Evolutionary conservation across 23 tunicate species (phyloP).

Genomic region (Diplosoma virens): DNA sequence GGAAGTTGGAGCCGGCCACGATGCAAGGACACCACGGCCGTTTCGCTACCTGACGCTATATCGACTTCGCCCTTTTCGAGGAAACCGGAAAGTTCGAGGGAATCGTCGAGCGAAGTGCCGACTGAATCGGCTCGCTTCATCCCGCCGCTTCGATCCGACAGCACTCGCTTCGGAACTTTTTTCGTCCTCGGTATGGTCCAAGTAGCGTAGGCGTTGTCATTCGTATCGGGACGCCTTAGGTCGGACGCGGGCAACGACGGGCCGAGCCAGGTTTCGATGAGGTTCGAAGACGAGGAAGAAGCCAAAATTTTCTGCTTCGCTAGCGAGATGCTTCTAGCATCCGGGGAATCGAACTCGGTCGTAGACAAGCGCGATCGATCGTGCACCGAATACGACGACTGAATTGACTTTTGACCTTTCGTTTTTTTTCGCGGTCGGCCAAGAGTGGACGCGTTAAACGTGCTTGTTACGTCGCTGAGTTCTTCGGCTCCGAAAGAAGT

Average conservation of each 20-base stretch:
- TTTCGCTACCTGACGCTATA: conserved; percentile 40
- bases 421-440: neutral
- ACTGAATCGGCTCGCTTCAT: neutral
- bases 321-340: conserved; percentile 23
- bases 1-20: no score
- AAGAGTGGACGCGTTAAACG: conserved; percentile 7
- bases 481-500: conserved; percentile 57
- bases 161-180: conserved; percentile 35
- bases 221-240: neutral
- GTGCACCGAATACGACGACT: neutral
- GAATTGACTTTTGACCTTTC: neutral
- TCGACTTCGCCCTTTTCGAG: conserved; percentile 25
- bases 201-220: conserved; percentile 25
- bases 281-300: conserved; percentile 44
- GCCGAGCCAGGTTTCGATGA: conserved; percentile 38
- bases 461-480: conserved; percentile 38
- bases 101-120: neutral
- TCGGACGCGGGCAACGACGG: conserved; percentile 25
- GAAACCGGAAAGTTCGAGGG: neutral
- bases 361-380: conserved; percentile 34
- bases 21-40: no score
- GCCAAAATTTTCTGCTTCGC: conserved; percentile 55
- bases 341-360: conserved; percentile 39
- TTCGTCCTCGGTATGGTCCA: conserved; percentile 67
- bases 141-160: conserved; percentile 29